Base-by-base conservation (phyloP, 2,113 vertebrate species). In the Sinocyclocheilus grahami region DNA sequence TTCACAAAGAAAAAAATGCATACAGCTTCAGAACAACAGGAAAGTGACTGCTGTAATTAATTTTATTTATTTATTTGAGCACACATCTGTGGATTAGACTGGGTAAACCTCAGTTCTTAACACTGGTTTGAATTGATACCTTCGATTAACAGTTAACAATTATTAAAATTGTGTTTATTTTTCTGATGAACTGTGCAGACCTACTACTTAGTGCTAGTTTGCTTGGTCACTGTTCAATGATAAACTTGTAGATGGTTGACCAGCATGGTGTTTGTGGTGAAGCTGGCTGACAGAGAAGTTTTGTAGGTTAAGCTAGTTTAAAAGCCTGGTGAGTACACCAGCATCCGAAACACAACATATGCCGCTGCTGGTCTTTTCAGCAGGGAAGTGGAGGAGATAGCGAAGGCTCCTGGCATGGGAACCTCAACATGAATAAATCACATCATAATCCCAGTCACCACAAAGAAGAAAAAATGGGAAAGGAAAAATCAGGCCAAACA, bases 401-500 rank as follows among this genome's bases (percentile, higher is more conserved):
- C 39, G 20, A 76, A 77, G 62, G 85, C 87, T 91, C 42, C 82
- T 93, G 90, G 86, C 85, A 90, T 30, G 67, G 75, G 81, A 92
- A 88, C 76, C 11, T 85, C 79, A 90, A 89, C 90, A 92, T 88
- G 85, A 92, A 89, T 89, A 90, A 90, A 90, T 91, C 89, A 91
- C 87, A 78, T 89, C 88, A 90, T 92, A 92, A 92, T 91, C 90
- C 90, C 87, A 65, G 86, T 92, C 87, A 90, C 90, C 91, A 90
- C 90, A 92, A 91, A 46, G 9, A 46, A 67, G 77, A 81, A 77
- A 88, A 87, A 87, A 83, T 27, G 84, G 63, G 76, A 20, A 81
- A 58, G 60, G 51, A 78, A 75, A 71, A 67, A 79, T 67, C 0
- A 46, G 91, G 42, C 53, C 83, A 60, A 77, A 90, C 87, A 89